Evolutionary conservation across 1,140 invertebrate genomes (phyloP), one percentile per base, ranked within the genome.

Genomic region (Zaprionus camerounensis): DNA sequence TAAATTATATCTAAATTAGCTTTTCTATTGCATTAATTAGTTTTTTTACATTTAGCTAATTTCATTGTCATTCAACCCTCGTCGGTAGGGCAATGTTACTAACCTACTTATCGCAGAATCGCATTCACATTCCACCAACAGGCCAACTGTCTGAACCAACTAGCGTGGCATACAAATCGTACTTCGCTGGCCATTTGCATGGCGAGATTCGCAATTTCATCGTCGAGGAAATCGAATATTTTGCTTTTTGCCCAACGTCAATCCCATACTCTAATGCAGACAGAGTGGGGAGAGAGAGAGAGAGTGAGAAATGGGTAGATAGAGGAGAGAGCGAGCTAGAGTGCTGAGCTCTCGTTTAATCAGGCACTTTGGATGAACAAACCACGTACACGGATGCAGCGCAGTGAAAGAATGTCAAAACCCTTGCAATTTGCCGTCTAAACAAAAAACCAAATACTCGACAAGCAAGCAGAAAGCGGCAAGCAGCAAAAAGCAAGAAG

Each of bases 381-480:
- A 53, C 63, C 78, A 78, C 57, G 64, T 66, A 62, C 74, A 57
- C 36, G 64, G 56, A 70, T 72, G 78, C 77, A 69, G 69, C 36
- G 75, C 75, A 74, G 53, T 67, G 79, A 76, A 75, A 78, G 67
- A 68, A 66, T 73, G 58, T 64, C 71, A 56, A 70, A 87, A 70
- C 74, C 71, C 75, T 64, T 87, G 81, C 85, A 90, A 81, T 87
- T 87, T 84, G 85, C 73, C 81, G 70, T 78, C 71, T 63, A 84
- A 79, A 83, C 78, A 80, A 67, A 72, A 75, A 85, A 76, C 46
- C 78, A 69, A 86, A 76, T 72, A 74, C 69, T 70, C 74, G 71
- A 53, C 74, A 20, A 24, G 64, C n/a, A 46, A 31, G 20, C 38
- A 55, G 38, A 34, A 11, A 34, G 31, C 9, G 31, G 31, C 31